Base-by-base conservation (phyloP, 1,140 invertebrate species). In the Pectinophora gossypiella region DNA sequence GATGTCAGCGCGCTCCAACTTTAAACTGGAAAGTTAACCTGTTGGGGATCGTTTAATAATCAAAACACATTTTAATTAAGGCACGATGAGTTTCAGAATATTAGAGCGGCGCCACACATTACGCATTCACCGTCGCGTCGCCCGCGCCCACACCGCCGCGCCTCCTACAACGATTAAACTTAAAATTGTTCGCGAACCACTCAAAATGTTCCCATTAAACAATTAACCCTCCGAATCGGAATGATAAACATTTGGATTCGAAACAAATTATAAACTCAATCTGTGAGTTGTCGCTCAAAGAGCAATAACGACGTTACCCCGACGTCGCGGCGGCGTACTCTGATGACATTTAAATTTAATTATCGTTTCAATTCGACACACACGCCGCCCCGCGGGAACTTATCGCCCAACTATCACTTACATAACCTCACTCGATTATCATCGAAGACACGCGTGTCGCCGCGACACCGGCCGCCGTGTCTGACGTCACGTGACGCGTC, bases 241-340 rank as follows among this genome's bases (percentile, higher is more conserved):
- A 40, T 40, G 36, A 40, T 40, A 40, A 40, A 40, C 36, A 40
- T 40, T 40, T 40, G 7, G 36, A 40, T 40, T 40, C 36, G 16
- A 18, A 40, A 40, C 36, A 40, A 40, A 40, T 40, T 40, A 40
- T 40, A 40, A 40, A 40, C 36, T 40, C 36, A 40, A 40, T 40
- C 36, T 32, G 27, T n/a, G 27, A 32, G 27, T 32, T 32, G 27
- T 32, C 27, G 9, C 27, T 7, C 27, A n/a, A n/a, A 3, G 9
- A 32, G 27, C 9, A 32, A n/a, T 32, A 32, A 32, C 27, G 27
- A 32, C 9, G 27, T 32, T 32, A 32, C n/a, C 9, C 9, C 9
- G 22, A 9, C 27, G 27, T n/a, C n/a, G 27, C 27, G 27, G 27
- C 6, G 9, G 27, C 9, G 27, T 32, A n/a, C 27, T 32, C 27